Conservation (phyloP, 2,888 invertebrate species). For the Drosophila tripunctata region DNA sequence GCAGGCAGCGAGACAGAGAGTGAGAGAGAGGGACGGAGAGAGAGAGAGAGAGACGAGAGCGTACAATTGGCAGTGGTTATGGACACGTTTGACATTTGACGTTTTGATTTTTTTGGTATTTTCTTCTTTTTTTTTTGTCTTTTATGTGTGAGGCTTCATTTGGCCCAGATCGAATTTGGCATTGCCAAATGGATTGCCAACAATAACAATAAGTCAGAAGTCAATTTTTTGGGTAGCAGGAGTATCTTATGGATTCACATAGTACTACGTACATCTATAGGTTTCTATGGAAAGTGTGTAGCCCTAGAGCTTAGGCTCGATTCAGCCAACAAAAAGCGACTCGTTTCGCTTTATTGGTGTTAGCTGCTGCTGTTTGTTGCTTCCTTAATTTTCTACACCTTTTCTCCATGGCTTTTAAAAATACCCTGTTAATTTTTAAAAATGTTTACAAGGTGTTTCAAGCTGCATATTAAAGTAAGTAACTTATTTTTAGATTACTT, state of each 20-base stretch:
- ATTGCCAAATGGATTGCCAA: slow-evolving; percentile 46
- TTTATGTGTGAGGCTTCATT: slow-evolving; percentile 19
- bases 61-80: slow-evolving; percentile 40
- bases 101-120: slow-evolving; percentile 21
- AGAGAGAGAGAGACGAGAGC: background rate
- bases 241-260: slow-evolving; percentile 17
- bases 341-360: slow-evolving; percentile 47
- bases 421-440: background rate
- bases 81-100: slow-evolving; percentile 52
- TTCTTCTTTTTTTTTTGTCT: background rate
- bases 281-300: slow-evolving; percentile 13
- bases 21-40: background rate
- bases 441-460: too few species aligned
- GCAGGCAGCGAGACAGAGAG: background rate
- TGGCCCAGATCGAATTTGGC: slow-evolving; percentile 24
- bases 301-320: slow-evolving; percentile 9
- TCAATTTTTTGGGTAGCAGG: slow-evolving; percentile 17
- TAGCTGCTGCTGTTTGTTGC: slow-evolving; percentile 26
- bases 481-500: too few species aligned
- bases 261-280: too few species aligned
- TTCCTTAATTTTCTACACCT: slow-evolving; percentile 66
- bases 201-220: slow-evolving; percentile 35
- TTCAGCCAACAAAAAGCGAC: slow-evolving; percentile 1
- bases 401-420: slow-evolving; percentile 34
- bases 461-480: too few species aligned